phyloP scores from a whole-genome alignment of 2,888 invertebrate species.

The Hirtodrosophila trivittata region DNA sequence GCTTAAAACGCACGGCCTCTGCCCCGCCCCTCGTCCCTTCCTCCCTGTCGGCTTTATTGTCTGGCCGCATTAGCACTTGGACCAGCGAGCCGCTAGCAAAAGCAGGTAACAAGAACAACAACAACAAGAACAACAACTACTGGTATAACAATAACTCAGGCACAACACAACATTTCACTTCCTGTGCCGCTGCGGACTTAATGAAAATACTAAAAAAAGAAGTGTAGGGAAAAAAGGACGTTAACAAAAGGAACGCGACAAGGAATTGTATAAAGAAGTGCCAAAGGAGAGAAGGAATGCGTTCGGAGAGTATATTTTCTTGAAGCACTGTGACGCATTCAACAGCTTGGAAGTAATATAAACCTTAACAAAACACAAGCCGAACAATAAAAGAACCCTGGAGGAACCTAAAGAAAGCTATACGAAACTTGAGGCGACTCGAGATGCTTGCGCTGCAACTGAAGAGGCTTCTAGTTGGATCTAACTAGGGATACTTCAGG shows the following conservation, averaged over 20 bases:
- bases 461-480: no score
- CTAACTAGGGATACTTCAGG: no score
- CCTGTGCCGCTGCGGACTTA: conserved; percentile 59
- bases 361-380: conserved; percentile 42
- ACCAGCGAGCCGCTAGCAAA: conserved; percentile 53
- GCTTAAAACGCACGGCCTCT: background rate
- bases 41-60: conserved; percentile 52
- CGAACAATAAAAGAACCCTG: conserved; percentile 26
- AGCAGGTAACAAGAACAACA: conserved; percentile 23
- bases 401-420: no score
- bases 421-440: no score
- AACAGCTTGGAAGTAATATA: conserved; percentile 74
- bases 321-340: conserved; percentile 62
- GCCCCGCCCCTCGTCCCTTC: background rate
- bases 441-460: no score
- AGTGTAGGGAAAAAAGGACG: conserved; percentile 23
- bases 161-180: conserved; percentile 67
- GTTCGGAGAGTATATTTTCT: conserved; percentile 32
- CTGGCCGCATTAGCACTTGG: conserved; percentile 76
- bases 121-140: conserved; percentile 15
- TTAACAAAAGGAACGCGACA: conserved; percentile 58
- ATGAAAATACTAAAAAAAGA: conserved; percentile 58
- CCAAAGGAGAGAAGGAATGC: conserved; percentile 13
- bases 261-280: conserved; percentile 34
- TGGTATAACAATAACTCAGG: conserved; percentile 32